Evolutionary conservation across 2,797 vertebrate species (phyloP).

Genomic region (Novumbra hubbsi): DNA sequence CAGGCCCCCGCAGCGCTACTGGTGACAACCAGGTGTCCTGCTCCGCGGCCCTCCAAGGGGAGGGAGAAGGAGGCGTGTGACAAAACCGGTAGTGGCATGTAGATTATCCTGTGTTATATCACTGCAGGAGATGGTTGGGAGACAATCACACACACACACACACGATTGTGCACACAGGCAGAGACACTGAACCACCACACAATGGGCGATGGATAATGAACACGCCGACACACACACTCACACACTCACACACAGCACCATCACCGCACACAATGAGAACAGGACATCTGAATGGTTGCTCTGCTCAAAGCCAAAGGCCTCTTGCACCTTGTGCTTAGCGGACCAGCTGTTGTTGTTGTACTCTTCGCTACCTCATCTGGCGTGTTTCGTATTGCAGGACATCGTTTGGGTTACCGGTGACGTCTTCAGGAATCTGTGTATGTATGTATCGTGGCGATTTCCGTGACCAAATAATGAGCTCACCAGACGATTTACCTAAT

Average conservation of each 20-base stretch:
- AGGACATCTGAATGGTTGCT: too few relatives aligned
- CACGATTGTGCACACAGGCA: neutral
- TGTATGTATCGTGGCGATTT: neutral
- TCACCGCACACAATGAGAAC: too few relatives aligned
- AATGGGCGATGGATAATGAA: slow-evolving; percentile 45
- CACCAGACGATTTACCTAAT: neutral
- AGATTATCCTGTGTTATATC: slow-evolving; percentile 67
- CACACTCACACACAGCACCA: too few relatives aligned
- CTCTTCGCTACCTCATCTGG: neutral
- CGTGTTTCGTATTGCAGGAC: neutral
- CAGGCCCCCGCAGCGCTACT: slow-evolving; percentile 61
- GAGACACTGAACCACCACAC: neutral
- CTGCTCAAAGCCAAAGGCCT: too few relatives aligned
- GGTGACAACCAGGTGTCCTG: slow-evolving; percentile 68
- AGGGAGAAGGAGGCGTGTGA: slow-evolving; percentile 38
- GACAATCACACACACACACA: too few relatives aligned
- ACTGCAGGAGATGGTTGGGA: slow-evolving; percentile 30
- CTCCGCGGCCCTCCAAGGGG: slow-evolving; percentile 54
- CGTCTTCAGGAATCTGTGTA: too few relatives aligned
- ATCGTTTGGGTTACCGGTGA: neutral
- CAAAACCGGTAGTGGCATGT: slow-evolving; percentile 51
- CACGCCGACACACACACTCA: slow-evolving; percentile 2
- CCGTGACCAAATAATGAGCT: neutral
- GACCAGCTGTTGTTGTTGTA: too few relatives aligned
- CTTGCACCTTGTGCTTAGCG: too few relatives aligned